These are phyloP conservation scores for Ennomos erosarius DNA, from an alignment of 2,888 invertebrate species.

Conservation along the genomic window DNA sequence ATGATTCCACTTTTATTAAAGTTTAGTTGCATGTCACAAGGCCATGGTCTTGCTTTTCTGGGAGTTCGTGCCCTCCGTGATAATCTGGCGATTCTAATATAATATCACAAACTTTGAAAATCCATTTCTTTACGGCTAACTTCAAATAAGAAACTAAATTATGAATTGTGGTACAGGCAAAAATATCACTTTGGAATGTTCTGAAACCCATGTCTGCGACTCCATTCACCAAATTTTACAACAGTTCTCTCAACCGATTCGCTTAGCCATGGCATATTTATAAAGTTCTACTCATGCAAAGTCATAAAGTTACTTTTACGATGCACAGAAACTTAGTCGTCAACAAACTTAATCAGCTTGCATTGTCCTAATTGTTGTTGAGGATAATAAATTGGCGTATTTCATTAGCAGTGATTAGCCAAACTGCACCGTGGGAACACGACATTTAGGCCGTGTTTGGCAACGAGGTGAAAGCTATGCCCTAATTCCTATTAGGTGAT, in stretches of 20 bases:
- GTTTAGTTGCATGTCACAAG: too few species aligned
- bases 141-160: too few species aligned
- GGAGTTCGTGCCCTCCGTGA: too few species aligned
- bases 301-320: conserved; percentile 1
- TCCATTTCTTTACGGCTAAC: too few species aligned
- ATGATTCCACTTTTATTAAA: too few species aligned
- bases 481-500: conserved; percentile 2
- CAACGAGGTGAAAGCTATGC: conserved; percentile 1
- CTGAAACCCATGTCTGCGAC: background rate
- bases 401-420: conserved; percentile 11
- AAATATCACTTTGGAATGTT: background rate
- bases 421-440: conserved; percentile 30
- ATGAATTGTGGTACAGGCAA: too few species aligned
- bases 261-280: conserved; percentile 3
- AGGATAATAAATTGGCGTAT: conserved; percentile 17
- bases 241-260: too few species aligned
- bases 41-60: too few species aligned
- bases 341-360: conserved; percentile 1
- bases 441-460: conserved; percentile 30
- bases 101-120: too few species aligned
- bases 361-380: conserved; percentile 14
- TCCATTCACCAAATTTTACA: too few species aligned
- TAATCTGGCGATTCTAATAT: too few species aligned
- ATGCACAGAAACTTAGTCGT: background rate
- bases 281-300: background rate